Evolutionary conservation across 2,888 invertebrate species (phyloP).

Genomic region (Philonicus albiceps): DNA sequence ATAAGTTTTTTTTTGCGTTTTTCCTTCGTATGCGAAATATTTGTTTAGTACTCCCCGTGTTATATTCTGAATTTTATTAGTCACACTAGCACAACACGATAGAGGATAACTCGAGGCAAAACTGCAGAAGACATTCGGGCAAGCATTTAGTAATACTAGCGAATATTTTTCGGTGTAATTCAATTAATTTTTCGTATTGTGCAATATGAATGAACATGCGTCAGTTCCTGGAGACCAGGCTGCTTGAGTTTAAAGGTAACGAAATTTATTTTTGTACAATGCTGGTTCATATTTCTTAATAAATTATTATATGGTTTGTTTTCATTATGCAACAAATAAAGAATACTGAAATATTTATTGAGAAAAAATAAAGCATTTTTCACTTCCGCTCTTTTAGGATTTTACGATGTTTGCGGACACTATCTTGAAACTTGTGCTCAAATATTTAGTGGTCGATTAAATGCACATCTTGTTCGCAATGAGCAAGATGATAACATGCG

Average conservation of each 20-base stretch:
- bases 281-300: neutral
- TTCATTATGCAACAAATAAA: slow-evolving; percentile 35
- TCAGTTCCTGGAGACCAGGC: neutral
- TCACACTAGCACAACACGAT: neutral
- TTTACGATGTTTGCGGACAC: neutral
- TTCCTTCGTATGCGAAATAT: neutral
- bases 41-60: neutral
- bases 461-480: neutral
- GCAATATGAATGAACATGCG: neutral
- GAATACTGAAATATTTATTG: slow-evolving; percentile 29
- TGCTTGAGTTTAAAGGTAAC: neutral
- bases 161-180: neutral
- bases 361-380: neutral
- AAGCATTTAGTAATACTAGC: slow-evolving; percentile 10
- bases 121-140: neutral
- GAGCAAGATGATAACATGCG: neutral
- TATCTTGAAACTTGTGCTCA: neutral
- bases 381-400: neutral
- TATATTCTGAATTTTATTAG: neutral
- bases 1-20: neutral
- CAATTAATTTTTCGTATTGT: slow-evolving; percentile 1
- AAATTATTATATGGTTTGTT: slow-evolving; percentile 13
- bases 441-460: neutral
- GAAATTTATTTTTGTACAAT: slow-evolving; percentile 29
- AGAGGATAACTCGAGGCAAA: neutral